Conservation (phyloP, 1,140 invertebrate species). For the Drosophila melanogaster region DNA sequence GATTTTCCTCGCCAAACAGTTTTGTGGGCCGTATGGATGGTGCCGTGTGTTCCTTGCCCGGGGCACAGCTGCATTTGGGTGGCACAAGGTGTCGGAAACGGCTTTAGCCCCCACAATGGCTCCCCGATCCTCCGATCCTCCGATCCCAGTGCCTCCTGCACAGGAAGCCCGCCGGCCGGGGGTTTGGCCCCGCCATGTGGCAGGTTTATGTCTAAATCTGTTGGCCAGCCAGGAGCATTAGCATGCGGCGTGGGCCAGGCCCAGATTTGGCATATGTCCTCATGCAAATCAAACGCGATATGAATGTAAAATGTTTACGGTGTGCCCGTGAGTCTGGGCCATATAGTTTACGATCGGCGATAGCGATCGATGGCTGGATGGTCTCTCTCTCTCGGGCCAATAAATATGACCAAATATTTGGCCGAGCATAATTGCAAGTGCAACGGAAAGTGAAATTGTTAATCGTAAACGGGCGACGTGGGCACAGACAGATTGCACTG, state of each 20-base stretch:
- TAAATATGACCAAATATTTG: slow-evolving; percentile 46
- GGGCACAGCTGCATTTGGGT: slow-evolving; percentile 60
- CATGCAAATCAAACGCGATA: slow-evolving; percentile 15
- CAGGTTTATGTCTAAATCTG: slow-evolving; percentile 66
- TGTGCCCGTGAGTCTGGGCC: slow-evolving; percentile 1
- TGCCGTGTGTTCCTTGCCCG: slow-evolving; percentile 35
- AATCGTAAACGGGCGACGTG: slow-evolving; percentile 53
- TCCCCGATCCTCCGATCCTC: slow-evolving; percentile 8
- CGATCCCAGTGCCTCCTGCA: slow-evolving; percentile 6
- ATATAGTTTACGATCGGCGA: slow-evolving; percentile 36
- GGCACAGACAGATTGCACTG: slow-evolving; percentile 18
- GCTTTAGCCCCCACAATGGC: slow-evolving; percentile 68
- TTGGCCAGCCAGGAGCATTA: slow-evolving; percentile 59
- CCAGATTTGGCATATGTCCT: slow-evolving; percentile 16
- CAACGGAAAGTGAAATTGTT: slow-evolving; percentile 76
- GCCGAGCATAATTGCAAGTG: slow-evolving; percentile 56
- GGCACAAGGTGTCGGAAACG: slow-evolving; percentile 67
- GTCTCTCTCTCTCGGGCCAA: slow-evolving; percentile 36
- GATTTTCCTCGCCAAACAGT: slow-evolving; percentile 3
- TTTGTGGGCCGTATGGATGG: slow-evolving; percentile 23
- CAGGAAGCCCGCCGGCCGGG: slow-evolving; percentile 25
- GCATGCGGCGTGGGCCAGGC: slow-evolving; percentile 45
- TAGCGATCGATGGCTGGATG: slow-evolving; percentile 35
- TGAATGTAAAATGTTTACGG: slow-evolving; percentile 40
- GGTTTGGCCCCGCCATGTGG: slow-evolving; percentile 43